Evolutionary conservation across 1,140 invertebrate genomes (phyloP), one percentile per base, ranked within the genome.

Genomic region (Cotesia typhae): DNA sequence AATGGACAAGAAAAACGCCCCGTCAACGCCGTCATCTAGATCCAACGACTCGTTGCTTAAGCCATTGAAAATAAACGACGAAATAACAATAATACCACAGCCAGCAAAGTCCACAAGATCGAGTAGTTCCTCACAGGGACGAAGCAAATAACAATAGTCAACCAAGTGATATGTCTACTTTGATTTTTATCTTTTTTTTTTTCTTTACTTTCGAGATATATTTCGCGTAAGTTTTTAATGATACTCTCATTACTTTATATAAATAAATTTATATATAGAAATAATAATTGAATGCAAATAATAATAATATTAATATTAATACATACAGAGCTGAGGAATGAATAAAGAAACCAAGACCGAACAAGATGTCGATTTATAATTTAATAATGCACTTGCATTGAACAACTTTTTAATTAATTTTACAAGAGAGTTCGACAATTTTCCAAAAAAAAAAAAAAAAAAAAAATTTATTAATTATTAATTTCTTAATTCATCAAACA

Each of bases 51-150:
- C 92, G n/a, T 82, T 93, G 71, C 82, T 95, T 64, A 95, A 95
- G 81, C 93, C 94, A 53, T 85, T 96, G 53, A 96, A 95, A 87
- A 96, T 96, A 75, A 96, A 95, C 85, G 94, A 96, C 85, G 94
- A 96, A 87, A 96, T 96, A 75, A 96, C 95, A 71, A 96, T 96
- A 77, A 96, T 96, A 87, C 94, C 94, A 74, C 94, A 96, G 83
- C 94, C 94, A 71, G 90, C 90, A n/a, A 89, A 89, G 36, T 82
- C 82, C 66, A 83, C 82, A 51, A 84, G 85, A 79, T 84, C 82
- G 28, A 78, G 78, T 57, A 70, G 55, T 63, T 74, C 76, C 63
- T 82, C 79, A 63, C 79, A 84, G 77, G 75, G 81, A 71, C 82
- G 85, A 76, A 74, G 79, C 72, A 86, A 87, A 87, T 87, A 87